Conservation (phyloP, 2,888 invertebrate species). For the Cantharis nigra region DNA sequence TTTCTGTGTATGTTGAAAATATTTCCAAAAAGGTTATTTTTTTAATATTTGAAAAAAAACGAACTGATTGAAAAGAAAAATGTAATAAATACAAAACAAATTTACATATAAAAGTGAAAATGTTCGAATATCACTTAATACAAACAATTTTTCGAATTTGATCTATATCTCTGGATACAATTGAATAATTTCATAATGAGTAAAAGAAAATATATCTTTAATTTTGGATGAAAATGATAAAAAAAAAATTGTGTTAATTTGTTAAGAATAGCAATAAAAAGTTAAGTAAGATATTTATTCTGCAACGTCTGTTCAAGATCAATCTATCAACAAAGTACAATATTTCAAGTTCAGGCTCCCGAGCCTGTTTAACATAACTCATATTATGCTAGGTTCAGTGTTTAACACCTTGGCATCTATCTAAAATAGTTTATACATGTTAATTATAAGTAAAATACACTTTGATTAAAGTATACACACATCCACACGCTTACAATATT, state of each 20-base stretch:
- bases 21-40: no score
- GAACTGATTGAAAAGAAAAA: no score
- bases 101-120: no score
- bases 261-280: background rate
- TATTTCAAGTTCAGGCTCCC: slow-evolving; percentile 8
- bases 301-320: slow-evolving; percentile 16
- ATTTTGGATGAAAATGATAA: background rate
- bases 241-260: background rate
- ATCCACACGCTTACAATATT: background rate
- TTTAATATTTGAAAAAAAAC: no score
- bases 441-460: slow-evolving; percentile 14
- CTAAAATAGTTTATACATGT: slow-evolving; percentile 11
- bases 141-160: no score
- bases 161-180: no score
- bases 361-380: slow-evolving; percentile 23
- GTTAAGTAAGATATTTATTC: background rate
- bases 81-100: no score
- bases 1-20: no score
- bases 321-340: slow-evolving; percentile 11
- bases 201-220: no score
- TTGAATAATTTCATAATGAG: no score
- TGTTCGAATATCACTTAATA: no score
- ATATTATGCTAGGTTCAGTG: slow-evolving; percentile 19
- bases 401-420: slow-evolving; percentile 17
- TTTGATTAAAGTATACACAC: background rate